Percentiles rank a stretch among this genome's conserved stretches.
These are phyloP conservation scores for Dorcus hopei DNA, from an alignment of 2,888 invertebrate species.

Conservation along the genomic window DNA sequence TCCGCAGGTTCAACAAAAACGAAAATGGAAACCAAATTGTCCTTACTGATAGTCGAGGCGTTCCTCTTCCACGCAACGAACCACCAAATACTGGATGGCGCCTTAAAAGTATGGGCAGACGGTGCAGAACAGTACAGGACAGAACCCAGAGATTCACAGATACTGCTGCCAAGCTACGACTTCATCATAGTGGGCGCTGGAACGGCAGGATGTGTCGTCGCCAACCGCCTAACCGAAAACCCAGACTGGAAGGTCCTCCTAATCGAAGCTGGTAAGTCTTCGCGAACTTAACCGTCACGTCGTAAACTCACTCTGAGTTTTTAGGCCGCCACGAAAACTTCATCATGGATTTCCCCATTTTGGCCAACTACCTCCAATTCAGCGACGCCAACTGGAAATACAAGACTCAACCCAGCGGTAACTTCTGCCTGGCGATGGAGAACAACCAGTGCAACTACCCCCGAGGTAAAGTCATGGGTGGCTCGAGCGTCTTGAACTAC, in stretches of 20 bases:
- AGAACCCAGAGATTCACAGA: slow-evolving; percentile 56
- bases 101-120: slow-evolving; percentile 55
- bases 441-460: slow-evolving; percentile 76
- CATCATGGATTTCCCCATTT: slow-evolving; percentile 72
- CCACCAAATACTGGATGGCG: slow-evolving; percentile 46
- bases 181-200: slow-evolving; percentile 79
- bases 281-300: slow-evolving; percentile 44
- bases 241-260: slow-evolving; percentile 65
- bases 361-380: slow-evolving; percentile 70
- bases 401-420: slow-evolving; percentile 71
- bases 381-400: slow-evolving; percentile 77
- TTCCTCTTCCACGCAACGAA: slow-evolving; percentile 13
- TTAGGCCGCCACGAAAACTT: slow-evolving; percentile 66
- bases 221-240: slow-evolving; percentile 70
- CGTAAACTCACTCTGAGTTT: slow-evolving; percentile 68
- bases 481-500: slow-evolving; percentile 82
- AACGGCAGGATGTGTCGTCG: slow-evolving; percentile 74
- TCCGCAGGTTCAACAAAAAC: too few species aligned
- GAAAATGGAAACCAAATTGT: too few species aligned
- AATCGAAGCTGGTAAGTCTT: slow-evolving; percentile 64
- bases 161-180: slow-evolving; percentile 62
- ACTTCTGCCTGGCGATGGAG: slow-evolving; percentile 71
- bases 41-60: too few species aligned
- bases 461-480: slow-evolving; percentile 64
- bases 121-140: slow-evolving; percentile 53